Base-by-base conservation (phyloP, 2,113 vertebrate species). In the Hirundichthys speculiger region DNA sequence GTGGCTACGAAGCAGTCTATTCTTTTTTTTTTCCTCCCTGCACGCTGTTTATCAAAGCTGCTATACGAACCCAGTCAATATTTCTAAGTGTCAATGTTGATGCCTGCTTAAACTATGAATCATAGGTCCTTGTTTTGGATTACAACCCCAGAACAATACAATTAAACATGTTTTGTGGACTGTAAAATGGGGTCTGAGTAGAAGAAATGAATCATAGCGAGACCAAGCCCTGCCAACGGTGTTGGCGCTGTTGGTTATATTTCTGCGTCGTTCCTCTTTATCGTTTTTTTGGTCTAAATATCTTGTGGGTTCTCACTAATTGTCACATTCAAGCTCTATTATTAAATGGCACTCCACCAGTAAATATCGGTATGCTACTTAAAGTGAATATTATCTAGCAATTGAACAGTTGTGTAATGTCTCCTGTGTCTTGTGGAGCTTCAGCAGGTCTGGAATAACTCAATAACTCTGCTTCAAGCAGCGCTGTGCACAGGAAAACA, bases 41-140 rank as follows among this genome's bases (percentile, higher is more conserved):
- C 56, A 71, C 69, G 34, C 67, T 77, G 66, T 83, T 83, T 85
- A 83, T 69, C 68, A 79, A 71, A 73, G 64, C 67, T 50, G 27
- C 47, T 24, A 47, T 75, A 65, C 34, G 62, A 66, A 75, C 56
- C 77, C 57, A 73, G 64, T 40, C 55, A 19, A 54, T 55, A 67
- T 52, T 47, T 78, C 39, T 57, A 50, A 62, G 48, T 64, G 52
- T 69, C 66, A 27, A 53, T 9, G 46, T 50, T 65, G 69, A 77
- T 60, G 70, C 62, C 61, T 60, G 63, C 64, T 84, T 13, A 47
- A 42, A 80, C 45, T 61, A 55, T 69, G 64, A 78, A 80, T 73
- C 72, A 61, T 55, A 50, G 65, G 30, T 52, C 57, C 56, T 78
- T 43, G 58, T 47, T 48, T 48, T 42, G 68, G 78, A 85, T 85